A percentile compares a stretch with the other conserved stretches of the same genome.
phyloP scores from a whole-genome alignment of 2,113 vertebrate genomes.

The Ranitomeya imitator region DNA sequence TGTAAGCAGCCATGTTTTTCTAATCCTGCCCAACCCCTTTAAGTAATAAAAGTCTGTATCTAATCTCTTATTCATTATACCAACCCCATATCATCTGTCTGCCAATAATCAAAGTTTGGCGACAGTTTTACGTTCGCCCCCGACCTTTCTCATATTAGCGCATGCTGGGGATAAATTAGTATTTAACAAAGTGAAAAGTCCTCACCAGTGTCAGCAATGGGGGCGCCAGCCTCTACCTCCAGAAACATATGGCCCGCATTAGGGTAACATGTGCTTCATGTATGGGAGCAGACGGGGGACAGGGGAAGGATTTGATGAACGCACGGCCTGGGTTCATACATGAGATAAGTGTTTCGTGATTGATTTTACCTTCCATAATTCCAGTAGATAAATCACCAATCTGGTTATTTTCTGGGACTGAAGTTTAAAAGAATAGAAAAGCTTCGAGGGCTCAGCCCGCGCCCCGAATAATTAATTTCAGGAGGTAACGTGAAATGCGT shows the following conservation, averaged over 20 bases:
- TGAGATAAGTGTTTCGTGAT: slow-evolving; percentile 50
- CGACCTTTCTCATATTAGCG: too few species aligned
- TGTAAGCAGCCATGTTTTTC: too few species aligned
- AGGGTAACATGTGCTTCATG: not conserved
- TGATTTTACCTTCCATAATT: not conserved
- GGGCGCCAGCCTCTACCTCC: not conserved
- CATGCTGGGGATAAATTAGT: not conserved
- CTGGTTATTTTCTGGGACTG: slow-evolving; percentile 22
- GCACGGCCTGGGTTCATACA: not conserved
- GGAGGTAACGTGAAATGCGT: not conserved
- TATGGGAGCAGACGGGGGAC: not conserved
- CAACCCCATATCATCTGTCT: too few species aligned
- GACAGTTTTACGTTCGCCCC: not conserved
- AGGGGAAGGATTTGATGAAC: not conserved
- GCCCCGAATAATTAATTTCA: slow-evolving; percentile 18
- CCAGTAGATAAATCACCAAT: not conserved
- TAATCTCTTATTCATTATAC: too few species aligned
- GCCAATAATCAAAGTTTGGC: not conserved
- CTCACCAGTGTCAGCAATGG: not conserved
- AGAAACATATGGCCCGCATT: not conserved
- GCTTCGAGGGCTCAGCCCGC: not conserved
- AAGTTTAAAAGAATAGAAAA: slow-evolving; percentile 8
- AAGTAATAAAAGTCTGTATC: too few species aligned
- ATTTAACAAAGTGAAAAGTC: not conserved
- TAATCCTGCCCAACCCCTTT: too few species aligned